These are phyloP conservation scores for Heliconius nattereri DNA, from an alignment of 1,140 invertebrate genomes.

Conservation along the genomic window DNA sequence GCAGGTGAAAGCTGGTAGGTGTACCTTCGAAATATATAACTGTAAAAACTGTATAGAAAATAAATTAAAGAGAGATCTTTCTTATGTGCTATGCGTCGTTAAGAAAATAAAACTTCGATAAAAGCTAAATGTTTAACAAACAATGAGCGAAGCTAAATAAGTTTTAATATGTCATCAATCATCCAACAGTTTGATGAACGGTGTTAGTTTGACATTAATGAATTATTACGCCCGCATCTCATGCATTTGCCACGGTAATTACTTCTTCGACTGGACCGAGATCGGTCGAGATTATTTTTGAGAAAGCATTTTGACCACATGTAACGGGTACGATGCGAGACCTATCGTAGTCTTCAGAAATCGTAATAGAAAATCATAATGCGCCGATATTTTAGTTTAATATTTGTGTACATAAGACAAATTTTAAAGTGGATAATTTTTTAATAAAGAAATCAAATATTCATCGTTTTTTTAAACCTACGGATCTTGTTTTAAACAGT, in stretches of 20 bases:
- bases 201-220: constrained; percentile 56
- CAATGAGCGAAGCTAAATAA: constrained; percentile 45
- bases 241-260: constrained; percentile 55
- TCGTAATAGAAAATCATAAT: background rate
- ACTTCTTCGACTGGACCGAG: constrained; percentile 48
- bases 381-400: too few species aligned
- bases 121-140: constrained; percentile 49
- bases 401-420: too few species aligned
- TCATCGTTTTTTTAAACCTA: too few species aligned
- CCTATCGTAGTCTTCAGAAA: background rate
- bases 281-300: constrained; percentile 39
- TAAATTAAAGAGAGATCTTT: background rate
- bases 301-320: background rate
- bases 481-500: too few species aligned
- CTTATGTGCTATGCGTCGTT: constrained; percentile 2
- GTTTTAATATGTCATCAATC: constrained; percentile 59
- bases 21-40: too few species aligned
- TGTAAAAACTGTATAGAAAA: too few species aligned
- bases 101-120: constrained; percentile 32
- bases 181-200: constrained; percentile 66
- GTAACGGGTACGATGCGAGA: constrained; percentile 25
- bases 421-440: too few species aligned
- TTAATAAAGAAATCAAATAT: too few species aligned
- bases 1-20: too few species aligned
- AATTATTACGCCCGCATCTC: constrained; percentile 67